Percentiles rank a stretch among this genome's conserved stretches.
Evolutionary conservation across 2,888 invertebrate genomes (phyloP).

Genomic region (Chesias legatella): DNA sequence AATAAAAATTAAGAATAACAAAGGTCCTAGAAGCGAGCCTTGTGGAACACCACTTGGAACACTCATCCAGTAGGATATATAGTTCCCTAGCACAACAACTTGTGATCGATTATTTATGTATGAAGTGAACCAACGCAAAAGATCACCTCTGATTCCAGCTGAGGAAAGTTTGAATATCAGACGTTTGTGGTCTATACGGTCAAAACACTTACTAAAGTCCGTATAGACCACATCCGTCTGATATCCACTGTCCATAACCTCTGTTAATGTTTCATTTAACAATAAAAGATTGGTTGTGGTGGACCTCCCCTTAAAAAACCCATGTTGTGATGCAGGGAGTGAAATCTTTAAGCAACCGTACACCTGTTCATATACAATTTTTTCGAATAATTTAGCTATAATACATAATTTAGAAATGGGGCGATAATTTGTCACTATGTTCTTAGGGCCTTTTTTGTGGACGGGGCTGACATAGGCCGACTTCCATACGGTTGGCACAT

Average conservation of each 20-base stretch:
- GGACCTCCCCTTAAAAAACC: neutral
- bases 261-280: neutral
- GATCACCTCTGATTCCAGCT: neutral
- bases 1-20: constrained; percentile 1
- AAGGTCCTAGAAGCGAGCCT: neutral
- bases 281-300: neutral
- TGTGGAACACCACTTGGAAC: neutral
- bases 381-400: constrained; percentile 2
- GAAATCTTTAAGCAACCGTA: neutral
- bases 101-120: neutral
- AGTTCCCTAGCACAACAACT: neutral
- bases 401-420: constrained; percentile 10
- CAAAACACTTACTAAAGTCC: constrained; percentile 3
- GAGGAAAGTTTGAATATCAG: neutral
- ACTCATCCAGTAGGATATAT: neutral
- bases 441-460: constrained; percentile 6
- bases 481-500: constrained; percentile 1
- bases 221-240: constrained; percentile 2
- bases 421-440: constrained; percentile 5
- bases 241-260: neutral
- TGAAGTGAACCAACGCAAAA: neutral
- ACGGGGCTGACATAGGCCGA: constrained; percentile 6
- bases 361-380: constrained; percentile 4
- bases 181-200: neutral
- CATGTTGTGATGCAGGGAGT: neutral